Percentiles rank a stretch among this genome's conserved stretches.
Conservation (phyloP, 2,888 invertebrate species). For the Hydriomena furcata region DNA sequence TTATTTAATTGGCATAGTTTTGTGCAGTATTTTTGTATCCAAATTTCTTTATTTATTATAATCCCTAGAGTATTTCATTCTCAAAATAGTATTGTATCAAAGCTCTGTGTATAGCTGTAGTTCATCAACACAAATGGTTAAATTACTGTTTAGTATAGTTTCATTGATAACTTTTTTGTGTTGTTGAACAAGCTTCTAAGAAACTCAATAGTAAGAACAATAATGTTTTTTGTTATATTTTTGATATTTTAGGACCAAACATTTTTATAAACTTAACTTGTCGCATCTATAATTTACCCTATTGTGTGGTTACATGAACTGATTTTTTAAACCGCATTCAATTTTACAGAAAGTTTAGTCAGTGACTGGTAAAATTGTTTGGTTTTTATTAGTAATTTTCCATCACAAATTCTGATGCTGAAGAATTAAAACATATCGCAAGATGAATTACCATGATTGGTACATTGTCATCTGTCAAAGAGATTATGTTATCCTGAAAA, state of each 20-base stretch:
- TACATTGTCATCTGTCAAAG: conserved; percentile 22
- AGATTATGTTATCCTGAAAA: conserved; percentile 27
- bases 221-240: too few species aligned
- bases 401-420: conserved; percentile 29
- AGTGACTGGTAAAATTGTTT: conserved; percentile 3
- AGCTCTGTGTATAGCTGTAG: too few species aligned
- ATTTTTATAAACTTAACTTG: too few species aligned
- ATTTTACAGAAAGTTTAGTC: neutral
- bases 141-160: too few species aligned
- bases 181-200: too few species aligned
- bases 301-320: neutral
- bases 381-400: conserved; percentile 11
- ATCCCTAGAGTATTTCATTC: conserved; percentile 12
- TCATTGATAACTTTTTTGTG: too few species aligned
- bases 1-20: conserved; percentile 48
- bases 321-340: neutral
- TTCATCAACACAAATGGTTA: too few species aligned
- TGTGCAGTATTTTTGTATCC: conserved; percentile 43
- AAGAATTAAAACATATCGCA: conserved; percentile 33
- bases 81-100: conserved; percentile 3
- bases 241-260: too few species aligned
- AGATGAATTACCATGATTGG: conserved; percentile 9
- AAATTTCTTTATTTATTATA: conserved; percentile 39
- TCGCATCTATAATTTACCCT: conserved; percentile 20
- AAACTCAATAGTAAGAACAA: too few species aligned